Evolutionary conservation across 2,113 vertebrate genomes (phyloP).

Genomic region (Toxotes chatareus): DNA sequence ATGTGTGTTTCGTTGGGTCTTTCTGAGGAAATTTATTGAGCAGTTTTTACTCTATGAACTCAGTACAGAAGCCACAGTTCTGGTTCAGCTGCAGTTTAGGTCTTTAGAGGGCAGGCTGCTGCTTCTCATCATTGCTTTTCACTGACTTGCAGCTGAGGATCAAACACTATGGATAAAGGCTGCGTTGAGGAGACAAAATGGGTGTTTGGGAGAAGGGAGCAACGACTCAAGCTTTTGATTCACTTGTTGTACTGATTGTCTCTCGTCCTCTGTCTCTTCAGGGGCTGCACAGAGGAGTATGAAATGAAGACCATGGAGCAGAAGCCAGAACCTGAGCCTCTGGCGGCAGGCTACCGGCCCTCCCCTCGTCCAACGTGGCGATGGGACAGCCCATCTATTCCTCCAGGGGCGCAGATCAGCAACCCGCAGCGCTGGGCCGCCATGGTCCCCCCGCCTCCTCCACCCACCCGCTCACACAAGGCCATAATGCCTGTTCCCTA

Average conservation of each 20-base stretch:
- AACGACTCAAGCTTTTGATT: background rate
- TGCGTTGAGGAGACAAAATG: background rate
- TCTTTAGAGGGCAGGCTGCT: background rate
- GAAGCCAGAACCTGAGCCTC: slow-evolving; percentile 86
- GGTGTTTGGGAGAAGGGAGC: background rate
- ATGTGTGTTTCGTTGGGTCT: background rate
- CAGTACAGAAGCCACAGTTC: background rate
- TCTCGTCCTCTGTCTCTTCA: slow-evolving; percentile 62
- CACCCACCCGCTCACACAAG: slow-evolving; percentile 84
- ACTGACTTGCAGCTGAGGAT: background rate
- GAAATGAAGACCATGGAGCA: slow-evolving; percentile 89
- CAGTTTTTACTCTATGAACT: slow-evolving; percentile 25
- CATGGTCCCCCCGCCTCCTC: slow-evolving; percentile 75
- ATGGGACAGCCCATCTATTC: slow-evolving; percentile 87
- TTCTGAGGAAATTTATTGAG: slow-evolving; percentile 15
- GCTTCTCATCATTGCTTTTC: background rate
- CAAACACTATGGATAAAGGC: background rate
- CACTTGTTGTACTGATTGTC: background rate
- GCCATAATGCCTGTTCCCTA: slow-evolving; percentile 83
- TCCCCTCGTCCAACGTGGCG: slow-evolving; percentile 88
- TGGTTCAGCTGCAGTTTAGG: slow-evolving; percentile 29
- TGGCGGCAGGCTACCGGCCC: slow-evolving; percentile 84
- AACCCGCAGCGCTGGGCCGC: slow-evolving; percentile 85
- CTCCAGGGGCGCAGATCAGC: slow-evolving; percentile 69
- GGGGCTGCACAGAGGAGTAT: slow-evolving; percentile 92